phyloP scores from a whole-genome alignment of 2,888 invertebrate species.

The Pycnomerus fuliginosus region DNA sequence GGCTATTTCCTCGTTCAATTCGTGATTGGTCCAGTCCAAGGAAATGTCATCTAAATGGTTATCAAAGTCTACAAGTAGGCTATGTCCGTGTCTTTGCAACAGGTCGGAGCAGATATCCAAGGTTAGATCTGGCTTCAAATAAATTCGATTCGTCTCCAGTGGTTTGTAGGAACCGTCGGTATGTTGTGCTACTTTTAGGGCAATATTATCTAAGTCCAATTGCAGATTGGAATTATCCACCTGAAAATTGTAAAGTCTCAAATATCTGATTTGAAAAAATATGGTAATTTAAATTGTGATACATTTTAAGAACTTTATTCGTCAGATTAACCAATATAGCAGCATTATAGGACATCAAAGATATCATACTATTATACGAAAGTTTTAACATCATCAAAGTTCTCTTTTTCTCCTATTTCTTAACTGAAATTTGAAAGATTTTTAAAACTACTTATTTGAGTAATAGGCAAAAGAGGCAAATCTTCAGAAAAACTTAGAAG shows the following conservation, averaged over 20 bases:
- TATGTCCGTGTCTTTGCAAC: constrained; percentile 69
- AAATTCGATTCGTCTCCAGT: constrained; percentile 52
- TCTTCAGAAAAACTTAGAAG: no score
- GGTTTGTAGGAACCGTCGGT: constrained; percentile 76
- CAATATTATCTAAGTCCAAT: constrained; percentile 61
- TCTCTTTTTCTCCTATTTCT: no score
- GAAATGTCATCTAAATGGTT: constrained; percentile 91
- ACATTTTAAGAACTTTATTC: constrained; percentile 8
- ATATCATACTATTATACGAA: no score
- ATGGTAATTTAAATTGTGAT: constrained; percentile 6
- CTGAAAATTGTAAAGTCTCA: constrained; percentile 51
- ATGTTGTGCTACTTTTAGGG: constrained; percentile 72
- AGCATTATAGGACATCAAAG: no score
- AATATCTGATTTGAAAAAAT: constrained; percentile 1
- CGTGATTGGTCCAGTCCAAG: constrained; percentile 84
- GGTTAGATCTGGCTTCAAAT: constrained; percentile 54
- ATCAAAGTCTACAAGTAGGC: constrained; percentile 91
- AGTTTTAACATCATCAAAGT: no score
- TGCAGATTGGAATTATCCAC: constrained; percentile 79
- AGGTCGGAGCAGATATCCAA: constrained; percentile 70
- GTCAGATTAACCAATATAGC: no score
- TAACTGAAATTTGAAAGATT: no score
- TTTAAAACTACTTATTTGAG: no score
- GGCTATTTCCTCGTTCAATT: constrained; percentile 63
- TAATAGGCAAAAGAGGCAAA: no score